phyloP scores from a whole-genome alignment of 2,113 vertebrate species.

The Buteo buteo region DNA sequence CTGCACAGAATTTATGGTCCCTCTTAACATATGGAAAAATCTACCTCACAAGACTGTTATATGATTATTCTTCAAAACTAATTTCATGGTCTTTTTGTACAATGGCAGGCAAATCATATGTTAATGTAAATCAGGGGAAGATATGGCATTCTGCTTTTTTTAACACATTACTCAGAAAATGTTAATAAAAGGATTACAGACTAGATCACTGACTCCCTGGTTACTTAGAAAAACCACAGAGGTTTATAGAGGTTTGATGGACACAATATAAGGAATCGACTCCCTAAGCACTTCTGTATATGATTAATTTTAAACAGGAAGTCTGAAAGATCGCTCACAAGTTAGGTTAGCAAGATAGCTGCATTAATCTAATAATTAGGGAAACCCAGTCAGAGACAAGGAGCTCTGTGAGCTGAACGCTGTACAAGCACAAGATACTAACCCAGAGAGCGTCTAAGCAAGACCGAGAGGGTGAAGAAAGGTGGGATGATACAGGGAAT shows the following conservation, averaged over 20 bases:
- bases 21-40: background rate
- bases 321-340: background rate
- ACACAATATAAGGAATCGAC: background rate
- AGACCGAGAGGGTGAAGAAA: background rate
- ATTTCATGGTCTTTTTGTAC: background rate
- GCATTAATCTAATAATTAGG: background rate
- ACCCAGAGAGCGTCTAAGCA: background rate
- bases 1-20: background rate
- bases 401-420: background rate
- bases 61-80: background rate
- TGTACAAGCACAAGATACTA: background rate
- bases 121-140: background rate
- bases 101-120: background rate
- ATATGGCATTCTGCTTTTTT: background rate
- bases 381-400: background rate
- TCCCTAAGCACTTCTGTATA: background rate
- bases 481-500: background rate
- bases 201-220: background rate
- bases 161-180: background rate
- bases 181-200: background rate
- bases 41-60: background rate
- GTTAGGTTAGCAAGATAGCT: background rate
- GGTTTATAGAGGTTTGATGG: background rate
- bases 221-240: background rate
- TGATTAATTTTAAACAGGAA: background rate